These are phyloP conservation scores for Abramis brama DNA, from an alignment of 2,113 vertebrate genomes.

Conservation along the genomic window DNA sequence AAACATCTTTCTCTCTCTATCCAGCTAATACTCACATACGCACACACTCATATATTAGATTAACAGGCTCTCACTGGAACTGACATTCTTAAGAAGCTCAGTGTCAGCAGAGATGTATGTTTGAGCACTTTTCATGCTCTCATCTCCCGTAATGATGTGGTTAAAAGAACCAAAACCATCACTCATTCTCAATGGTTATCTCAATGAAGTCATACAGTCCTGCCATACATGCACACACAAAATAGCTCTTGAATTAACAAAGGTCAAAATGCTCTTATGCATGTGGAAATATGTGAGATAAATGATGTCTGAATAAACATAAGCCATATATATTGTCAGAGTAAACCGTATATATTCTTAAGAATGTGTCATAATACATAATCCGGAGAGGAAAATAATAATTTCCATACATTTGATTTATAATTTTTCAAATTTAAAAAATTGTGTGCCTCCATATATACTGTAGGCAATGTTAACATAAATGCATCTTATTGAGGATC, in stretches of 20 bases:
- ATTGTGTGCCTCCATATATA: background rate
- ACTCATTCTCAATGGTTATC: background rate
- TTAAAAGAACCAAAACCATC: constrained; percentile 29
- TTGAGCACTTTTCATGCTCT: constrained; percentile 46
- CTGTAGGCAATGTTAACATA: background rate
- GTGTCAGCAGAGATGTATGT: constrained; percentile 50
- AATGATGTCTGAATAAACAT: background rate
- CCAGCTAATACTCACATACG: constrained; percentile 12
- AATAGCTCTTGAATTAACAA: background rate
- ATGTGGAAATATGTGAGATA: background rate
- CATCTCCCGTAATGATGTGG: constrained; percentile 50
- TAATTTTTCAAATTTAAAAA: background rate
- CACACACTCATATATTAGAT: constrained; percentile 47
- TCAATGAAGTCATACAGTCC: background rate
- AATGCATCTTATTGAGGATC: background rate
- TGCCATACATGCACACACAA: background rate
- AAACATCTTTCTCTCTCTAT: constrained; percentile 39
- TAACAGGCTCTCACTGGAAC: constrained; percentile 66
- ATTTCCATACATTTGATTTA: background rate
- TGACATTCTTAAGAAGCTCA: constrained; percentile 62
- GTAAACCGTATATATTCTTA: background rate
- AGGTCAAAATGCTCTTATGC: background rate
- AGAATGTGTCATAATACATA: background rate
- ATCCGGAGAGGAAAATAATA: background rate
- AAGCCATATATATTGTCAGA: background rate